A percentile compares a stretch with the other conserved stretches of the same genome.
phyloP scores from a whole-genome alignment of 2,113 vertebrate species.

The Heterotilapia buettikoferi region DNA sequence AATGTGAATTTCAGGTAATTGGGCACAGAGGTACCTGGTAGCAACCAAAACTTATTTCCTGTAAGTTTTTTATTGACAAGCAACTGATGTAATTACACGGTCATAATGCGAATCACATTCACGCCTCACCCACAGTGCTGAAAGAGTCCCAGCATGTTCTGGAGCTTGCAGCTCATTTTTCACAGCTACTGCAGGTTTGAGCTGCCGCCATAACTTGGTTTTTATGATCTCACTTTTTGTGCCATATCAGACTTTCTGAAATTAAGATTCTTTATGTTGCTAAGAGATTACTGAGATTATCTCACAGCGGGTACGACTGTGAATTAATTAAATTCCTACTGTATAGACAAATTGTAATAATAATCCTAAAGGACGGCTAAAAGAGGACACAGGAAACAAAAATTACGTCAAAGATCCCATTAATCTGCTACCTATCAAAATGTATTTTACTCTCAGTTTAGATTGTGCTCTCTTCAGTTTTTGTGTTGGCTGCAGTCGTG shows the following conservation, averaged over 20 bases:
- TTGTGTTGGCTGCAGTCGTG: neutral
- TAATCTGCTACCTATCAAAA: neutral
- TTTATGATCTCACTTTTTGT: neutral
- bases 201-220: neutral
- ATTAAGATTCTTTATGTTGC: neutral
- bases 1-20: neutral
- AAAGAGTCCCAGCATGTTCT: slow-evolving; percentile 16
- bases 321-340: neutral
- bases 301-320: neutral
- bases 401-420: neutral
- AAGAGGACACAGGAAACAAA: neutral
- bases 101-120: slow-evolving; percentile 6
- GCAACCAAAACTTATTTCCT: neutral
- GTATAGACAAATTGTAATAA: neutral
- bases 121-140: neutral
- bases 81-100: neutral
- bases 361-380: neutral
- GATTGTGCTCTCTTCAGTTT: neutral
- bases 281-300: neutral
- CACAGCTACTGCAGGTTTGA: neutral
- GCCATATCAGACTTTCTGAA: slow-evolving; percentile 24
- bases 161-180: neutral
- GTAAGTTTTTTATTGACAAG: neutral
- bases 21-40: neutral
- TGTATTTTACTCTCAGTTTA: neutral